Percentiles rank a stretch among this genome's conserved stretches.
phyloP scores from a whole-genome alignment of 1,140 invertebrate species.

The Drosophila nebulosa region DNA sequence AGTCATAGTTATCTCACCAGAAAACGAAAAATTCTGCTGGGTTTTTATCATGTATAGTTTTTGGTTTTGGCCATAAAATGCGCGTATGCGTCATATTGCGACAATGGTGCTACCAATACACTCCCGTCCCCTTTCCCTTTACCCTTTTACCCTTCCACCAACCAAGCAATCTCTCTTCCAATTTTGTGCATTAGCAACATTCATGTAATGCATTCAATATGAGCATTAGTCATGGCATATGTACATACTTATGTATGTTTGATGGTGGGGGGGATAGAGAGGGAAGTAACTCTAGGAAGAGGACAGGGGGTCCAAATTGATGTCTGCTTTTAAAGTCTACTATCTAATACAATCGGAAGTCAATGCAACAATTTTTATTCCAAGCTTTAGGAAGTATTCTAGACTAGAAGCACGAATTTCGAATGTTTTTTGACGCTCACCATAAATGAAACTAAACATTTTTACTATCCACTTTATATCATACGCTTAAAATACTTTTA shows the following conservation, averaged over 20 bases:
- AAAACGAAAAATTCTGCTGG: not conserved
- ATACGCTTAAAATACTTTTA: no score
- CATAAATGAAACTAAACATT: no score
- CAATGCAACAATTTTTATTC: no score
- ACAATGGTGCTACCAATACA: conserved; percentile 21
- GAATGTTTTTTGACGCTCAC: no score
- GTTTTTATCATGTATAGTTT: conserved; percentile 47
- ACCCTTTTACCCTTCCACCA: not conserved
- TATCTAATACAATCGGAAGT: no score
- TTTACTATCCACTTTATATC: no score
- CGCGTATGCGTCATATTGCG: conserved; percentile 68
- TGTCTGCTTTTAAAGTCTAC: no score
- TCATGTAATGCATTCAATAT: conserved; percentile 30
- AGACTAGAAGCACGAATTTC: no score
- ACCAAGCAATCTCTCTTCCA: not conserved
- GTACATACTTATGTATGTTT: not conserved
- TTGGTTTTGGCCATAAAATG: conserved; percentile 52
- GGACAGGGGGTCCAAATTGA: no score
- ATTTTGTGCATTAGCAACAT: conserved; percentile 47
- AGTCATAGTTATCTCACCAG: conserved; percentile 56
- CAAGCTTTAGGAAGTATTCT: no score
- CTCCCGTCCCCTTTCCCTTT: not conserved
- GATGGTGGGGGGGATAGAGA: no score
- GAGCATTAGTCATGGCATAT: conserved; percentile 37
- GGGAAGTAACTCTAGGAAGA: no score